phyloP scores from a whole-genome alignment of 2,113 vertebrate species.

The Dicerorhinus sumatrensis region DNA sequence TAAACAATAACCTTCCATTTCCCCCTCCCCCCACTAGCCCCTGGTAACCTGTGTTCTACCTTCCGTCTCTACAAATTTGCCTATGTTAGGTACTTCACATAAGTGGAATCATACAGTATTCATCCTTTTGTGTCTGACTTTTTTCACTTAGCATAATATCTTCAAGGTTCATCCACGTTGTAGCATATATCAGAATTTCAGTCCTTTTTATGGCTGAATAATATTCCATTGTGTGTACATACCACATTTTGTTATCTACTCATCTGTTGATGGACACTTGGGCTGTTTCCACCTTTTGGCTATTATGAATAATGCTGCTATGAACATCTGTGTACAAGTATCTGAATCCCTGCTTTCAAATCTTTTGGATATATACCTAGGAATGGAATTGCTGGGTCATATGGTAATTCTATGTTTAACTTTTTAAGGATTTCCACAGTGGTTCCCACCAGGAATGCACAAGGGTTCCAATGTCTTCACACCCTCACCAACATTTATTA shows the following conservation, averaged over 20 bases:
- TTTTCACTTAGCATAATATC: background rate
- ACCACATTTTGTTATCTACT: background rate
- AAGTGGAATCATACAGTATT: background rate
- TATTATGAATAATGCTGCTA: too few species aligned
- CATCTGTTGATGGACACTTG: background rate
- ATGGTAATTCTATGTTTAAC: background rate
- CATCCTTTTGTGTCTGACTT: background rate
- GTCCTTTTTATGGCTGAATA: background rate
- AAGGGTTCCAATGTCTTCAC: background rate
- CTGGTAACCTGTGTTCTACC: too few species aligned
- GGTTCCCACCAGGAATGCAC: background rate
- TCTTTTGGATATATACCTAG: background rate
- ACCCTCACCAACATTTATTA: too few species aligned
- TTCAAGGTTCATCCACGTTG: background rate
- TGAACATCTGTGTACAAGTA: too few species aligned
- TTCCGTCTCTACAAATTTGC: too few species aligned
- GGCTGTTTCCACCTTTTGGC: background rate
- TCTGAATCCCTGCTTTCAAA: background rate
- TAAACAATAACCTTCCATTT: too few species aligned
- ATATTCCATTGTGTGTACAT: background rate
- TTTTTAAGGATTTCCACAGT: background rate
- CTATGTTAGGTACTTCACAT: too few species aligned
- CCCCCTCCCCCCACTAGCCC: too few species aligned
- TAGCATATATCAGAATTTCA: background rate
- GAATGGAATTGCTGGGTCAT: background rate